phyloP scores from a whole-genome alignment of 2,113 vertebrate genomes.

The Lethenteron reissneri region DNA sequence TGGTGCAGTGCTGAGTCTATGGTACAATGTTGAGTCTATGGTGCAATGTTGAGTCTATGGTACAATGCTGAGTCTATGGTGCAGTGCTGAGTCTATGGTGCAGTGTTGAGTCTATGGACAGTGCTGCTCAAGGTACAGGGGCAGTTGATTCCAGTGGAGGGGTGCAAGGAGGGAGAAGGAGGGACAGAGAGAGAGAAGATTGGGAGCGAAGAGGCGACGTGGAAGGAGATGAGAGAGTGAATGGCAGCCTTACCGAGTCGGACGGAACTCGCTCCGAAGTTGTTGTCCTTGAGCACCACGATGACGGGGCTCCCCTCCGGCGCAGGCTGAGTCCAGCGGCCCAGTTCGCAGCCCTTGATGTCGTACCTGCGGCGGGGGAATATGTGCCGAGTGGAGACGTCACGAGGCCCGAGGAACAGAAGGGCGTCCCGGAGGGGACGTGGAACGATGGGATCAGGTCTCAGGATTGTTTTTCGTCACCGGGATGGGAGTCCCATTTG shows the following conservation, averaged over 20 bases:
- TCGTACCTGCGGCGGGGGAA: slow-evolving; percentile 34
- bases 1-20: too few relatives aligned
- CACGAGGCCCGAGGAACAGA: not conserved
- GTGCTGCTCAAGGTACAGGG: too few relatives aligned
- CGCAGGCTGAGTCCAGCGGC: slow-evolving; percentile 40
- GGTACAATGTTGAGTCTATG: too few relatives aligned
- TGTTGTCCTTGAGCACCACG: slow-evolving; percentile 56
- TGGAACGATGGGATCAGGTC: too few relatives aligned
- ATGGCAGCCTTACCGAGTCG: slow-evolving; percentile 28
- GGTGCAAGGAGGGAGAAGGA: not conserved
- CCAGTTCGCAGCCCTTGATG: slow-evolving; percentile 55
- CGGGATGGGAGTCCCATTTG: too few relatives aligned
- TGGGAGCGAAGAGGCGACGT: not conserved
- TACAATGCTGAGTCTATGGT: too few relatives aligned
- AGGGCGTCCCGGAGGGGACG: too few relatives aligned
- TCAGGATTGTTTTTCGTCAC: too few relatives aligned
- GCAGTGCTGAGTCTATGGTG: too few relatives aligned
- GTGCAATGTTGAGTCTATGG: too few relatives aligned
- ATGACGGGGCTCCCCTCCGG: slow-evolving; percentile 32
- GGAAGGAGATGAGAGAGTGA: rapidly evolving
- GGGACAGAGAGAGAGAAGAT: not conserved
- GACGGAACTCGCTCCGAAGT: slow-evolving; percentile 46
- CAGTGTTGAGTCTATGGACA: too few relatives aligned
- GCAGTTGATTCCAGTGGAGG: too few relatives aligned
- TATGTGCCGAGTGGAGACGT: not conserved